These are phyloP conservation scores for Drosophila subquinaria DNA, from an alignment of 2,888 invertebrate species.

Conservation along the genomic window DNA sequence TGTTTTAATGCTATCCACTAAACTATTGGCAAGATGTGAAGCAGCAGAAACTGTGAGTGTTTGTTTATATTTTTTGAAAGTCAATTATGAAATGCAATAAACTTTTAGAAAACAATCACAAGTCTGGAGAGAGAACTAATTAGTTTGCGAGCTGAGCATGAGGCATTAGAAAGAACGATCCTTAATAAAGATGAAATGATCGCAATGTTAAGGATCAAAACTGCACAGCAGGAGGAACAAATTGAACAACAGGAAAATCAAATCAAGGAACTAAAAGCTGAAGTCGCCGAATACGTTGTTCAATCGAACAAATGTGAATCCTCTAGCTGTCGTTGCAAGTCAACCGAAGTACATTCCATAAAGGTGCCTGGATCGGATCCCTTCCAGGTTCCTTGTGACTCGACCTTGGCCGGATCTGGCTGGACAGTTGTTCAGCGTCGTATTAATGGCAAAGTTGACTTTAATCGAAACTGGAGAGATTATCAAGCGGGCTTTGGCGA, in stretches of 20 bases:
- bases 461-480: slow-evolving; percentile 88
- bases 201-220: slow-evolving; percentile 45
- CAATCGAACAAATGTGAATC: slow-evolving; percentile 43
- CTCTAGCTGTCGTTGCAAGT: slow-evolving; percentile 46
- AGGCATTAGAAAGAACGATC: slow-evolving; percentile 18
- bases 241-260: slow-evolving; percentile 35
- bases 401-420: slow-evolving; percentile 87
- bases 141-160: neutral
- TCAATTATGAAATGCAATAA: neutral
- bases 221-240: slow-evolving; percentile 37
- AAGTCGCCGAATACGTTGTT: slow-evolving; percentile 2
- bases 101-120: slow-evolving; percentile 16
- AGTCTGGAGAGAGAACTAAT: slow-evolving; percentile 21
- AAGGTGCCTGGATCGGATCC: slow-evolving; percentile 74
- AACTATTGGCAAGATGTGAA: neutral
- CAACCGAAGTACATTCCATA: slow-evolving; percentile 32
- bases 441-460: slow-evolving; percentile 88
- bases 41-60: slow-evolving; percentile 18
- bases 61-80: neutral
- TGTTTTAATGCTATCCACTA: slow-evolving; percentile 20
- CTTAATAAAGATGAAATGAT: slow-evolving; percentile 52
- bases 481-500: slow-evolving; percentile 90
- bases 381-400: slow-evolving; percentile 87
- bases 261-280: slow-evolving; percentile 4
- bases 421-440: slow-evolving; percentile 90